Evolutionary conservation across 2,113 vertebrate genomes (phyloP), one percentile per base, ranked within the genome.

Genomic region (Campylomormyrus numenius): DNA sequence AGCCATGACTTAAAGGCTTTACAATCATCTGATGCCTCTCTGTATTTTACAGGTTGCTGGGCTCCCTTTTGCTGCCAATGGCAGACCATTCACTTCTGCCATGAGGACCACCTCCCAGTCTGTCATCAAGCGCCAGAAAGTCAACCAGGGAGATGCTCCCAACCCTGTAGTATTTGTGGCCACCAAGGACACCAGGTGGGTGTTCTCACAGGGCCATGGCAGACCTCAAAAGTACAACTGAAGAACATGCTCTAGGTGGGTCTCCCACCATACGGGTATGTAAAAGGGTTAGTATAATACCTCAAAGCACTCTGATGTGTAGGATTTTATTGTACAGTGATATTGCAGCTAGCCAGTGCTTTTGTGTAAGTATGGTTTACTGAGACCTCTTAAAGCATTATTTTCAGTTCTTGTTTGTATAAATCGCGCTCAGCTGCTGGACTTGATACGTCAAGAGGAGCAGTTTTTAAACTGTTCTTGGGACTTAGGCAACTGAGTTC

Each of bases 81-180:
- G 97, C 89, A 96, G 98, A 94, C 96, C 97, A n/a, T 96, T 97
- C 88, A 93, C 96, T 42, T 96, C 97, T 89, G 97, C 97, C 89
- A 96, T 98, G 94, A 96, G 97, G 91, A 96, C 97, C 85, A 96
- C 97, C 77, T 95, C 96, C 88, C 97, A 98, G 94, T 97, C 97
- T 1, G 96, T 96, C 92, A 96, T 97, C 93, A 98, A 98, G 93
- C 95, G 97, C 70, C 98, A 98, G 96, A 98, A 98, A 94, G 96
- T 98, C 91, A 98, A 97, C 94, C 97, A 97, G 70, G 97, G 97
- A 15, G 98, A 98, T 91, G 97, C 97, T 24, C 98, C 98, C 88
- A 98, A 98, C 94, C 98, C 97, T 2, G 97, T 98, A 92, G 97
- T 98, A 92, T 98, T 98, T 92, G 98, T 98, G 92, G 98, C 97